A percentile compares a stretch with the other conserved stretches of the same genome.
phyloP scores from a whole-genome alignment of 2,888 invertebrate genomes.

The Zaprionus lineosus region DNA sequence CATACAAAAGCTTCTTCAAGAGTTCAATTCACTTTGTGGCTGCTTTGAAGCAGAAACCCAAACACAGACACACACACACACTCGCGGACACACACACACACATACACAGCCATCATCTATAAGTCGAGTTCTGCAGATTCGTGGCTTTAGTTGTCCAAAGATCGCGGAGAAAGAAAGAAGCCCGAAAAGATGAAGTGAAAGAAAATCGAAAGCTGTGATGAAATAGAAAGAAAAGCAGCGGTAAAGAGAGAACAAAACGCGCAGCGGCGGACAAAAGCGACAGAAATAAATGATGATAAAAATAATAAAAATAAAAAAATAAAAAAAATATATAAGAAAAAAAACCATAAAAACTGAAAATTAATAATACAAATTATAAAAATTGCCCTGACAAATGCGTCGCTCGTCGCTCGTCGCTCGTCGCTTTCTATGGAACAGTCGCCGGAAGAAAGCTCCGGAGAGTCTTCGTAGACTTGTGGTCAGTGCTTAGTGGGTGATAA shows the following conservation, averaged over 20 bases:
- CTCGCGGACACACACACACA: no score
- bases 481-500: conserved; percentile 47
- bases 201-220: conserved; percentile 55
- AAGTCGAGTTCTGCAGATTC: no score
- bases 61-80: no score
- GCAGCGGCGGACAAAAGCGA: conserved; percentile 25
- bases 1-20: no score
- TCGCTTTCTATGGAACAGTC: conserved; percentile 37
- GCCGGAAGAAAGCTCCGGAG: conserved; percentile 20
- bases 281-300: no score
- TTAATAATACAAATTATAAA: conserved; percentile 42
- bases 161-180: conserved; percentile 6
- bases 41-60: no score
- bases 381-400: conserved; percentile 37
- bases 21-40: no score
- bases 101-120: no score
- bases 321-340: conserved; percentile 10
- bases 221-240: conserved; percentile 18
- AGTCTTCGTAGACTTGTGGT: conserved; percentile 14
- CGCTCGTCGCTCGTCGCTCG: no score
- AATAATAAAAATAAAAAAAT: conserved; percentile 17
- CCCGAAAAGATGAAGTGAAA: conserved; percentile 29
- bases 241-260: conserved; percentile 8
- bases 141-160: conserved; percentile 10
- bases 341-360: neutral